A percentile compares a stretch with the other conserved stretches of the same genome.
These are phyloP conservation scores for Dipodomys spectabilis DNA, from an alignment of 2,113 vertebrate species.

Conservation along the genomic window DNA sequence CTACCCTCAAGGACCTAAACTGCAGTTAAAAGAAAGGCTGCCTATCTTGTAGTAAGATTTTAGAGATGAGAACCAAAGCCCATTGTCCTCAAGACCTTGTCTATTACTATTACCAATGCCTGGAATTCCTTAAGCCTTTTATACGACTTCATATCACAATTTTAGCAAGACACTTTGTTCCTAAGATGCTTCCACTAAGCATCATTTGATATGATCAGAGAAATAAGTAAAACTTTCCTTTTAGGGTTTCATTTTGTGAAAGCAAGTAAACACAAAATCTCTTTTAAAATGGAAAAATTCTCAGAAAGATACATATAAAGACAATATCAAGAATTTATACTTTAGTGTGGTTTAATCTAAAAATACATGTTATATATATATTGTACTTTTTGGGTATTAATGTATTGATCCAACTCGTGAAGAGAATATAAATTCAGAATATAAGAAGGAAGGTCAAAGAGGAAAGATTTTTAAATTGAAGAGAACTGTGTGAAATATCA, in stretches of 20 bases:
- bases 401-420: background rate
- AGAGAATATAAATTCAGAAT: background rate
- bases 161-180: conserved; percentile 14
- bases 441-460: background rate
- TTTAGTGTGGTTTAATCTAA: background rate
- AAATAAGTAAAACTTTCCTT: background rate
- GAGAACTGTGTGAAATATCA: background rate
- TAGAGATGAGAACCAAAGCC: background rate
- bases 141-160: background rate
- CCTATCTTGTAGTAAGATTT: background rate
- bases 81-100: background rate
- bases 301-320: background rate
- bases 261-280: background rate
- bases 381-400: background rate
- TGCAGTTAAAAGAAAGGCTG: background rate
- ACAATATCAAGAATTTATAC: background rate
- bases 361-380: background rate
- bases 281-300: conserved; percentile 12
- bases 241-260: conserved; percentile 50
- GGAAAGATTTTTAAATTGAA: background rate
- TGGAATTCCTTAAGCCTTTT: background rate
- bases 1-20: background rate
- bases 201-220: background rate
- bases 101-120: background rate
- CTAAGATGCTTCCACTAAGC: background rate